phyloP scores from a whole-genome alignment of 2,797 vertebrate species.

The Chelonia mydas region DNA sequence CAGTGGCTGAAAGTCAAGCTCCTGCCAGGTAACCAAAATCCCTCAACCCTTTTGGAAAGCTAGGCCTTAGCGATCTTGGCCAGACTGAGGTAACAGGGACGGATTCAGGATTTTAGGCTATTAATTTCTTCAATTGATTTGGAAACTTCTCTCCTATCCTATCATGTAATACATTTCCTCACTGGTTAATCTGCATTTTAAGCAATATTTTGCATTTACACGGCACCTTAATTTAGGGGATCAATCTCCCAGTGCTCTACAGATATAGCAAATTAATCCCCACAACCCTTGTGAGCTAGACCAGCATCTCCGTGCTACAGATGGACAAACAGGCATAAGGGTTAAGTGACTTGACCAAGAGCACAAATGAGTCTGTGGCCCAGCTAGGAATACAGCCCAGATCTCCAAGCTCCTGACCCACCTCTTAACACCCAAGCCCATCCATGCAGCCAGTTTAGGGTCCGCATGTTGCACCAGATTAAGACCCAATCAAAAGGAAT shows the following conservation, averaged over 20 bases:
- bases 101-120: rapidly evolving
- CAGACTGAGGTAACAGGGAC: rapidly evolving
- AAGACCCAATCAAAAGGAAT: neutral
- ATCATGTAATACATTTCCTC: no score
- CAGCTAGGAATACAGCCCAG: no score
- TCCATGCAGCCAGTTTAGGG: neutral
- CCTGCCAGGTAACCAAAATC: neutral
- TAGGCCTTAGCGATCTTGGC: neutral
- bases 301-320: neutral
- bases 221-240: neutral
- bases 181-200: neutral
- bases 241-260: neutral
- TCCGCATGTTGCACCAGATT: neutral
- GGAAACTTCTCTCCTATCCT: no score
- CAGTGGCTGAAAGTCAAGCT: neutral
- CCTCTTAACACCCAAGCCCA: no score
- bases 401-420: no score
- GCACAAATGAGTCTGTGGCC: no score
- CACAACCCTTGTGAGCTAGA: neutral
- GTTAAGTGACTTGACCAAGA: neutral
- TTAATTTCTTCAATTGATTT: neutral
- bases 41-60: neutral
- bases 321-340: neutral
- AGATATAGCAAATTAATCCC: neutral
- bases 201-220: neutral